phyloP scores from a whole-genome alignment of 1,140 invertebrate species.

The Diprion similis region DNA sequence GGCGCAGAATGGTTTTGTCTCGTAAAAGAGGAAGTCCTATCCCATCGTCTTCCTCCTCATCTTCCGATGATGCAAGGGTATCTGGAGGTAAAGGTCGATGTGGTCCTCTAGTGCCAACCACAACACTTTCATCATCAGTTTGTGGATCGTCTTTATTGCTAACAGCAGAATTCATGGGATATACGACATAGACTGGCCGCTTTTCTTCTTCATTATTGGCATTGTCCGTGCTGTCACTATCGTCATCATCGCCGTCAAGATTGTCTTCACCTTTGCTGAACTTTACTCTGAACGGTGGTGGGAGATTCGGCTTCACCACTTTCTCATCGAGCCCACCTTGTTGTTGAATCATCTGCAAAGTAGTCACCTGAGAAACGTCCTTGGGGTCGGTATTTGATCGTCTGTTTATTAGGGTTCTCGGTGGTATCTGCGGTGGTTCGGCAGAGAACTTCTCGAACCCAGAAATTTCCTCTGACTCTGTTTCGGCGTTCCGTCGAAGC shows the following conservation, averaged over 20 bases:
- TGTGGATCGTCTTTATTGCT: constrained; percentile 56
- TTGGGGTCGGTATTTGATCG: constrained; percentile 49
- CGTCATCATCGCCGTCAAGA: constrained; percentile 26
- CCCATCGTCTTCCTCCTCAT: constrained; percentile 39
- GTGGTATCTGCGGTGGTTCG: constrained; percentile 58
- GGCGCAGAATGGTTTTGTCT: constrained; percentile 57
- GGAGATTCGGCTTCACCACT: constrained; percentile 31
- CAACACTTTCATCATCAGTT: constrained; percentile 63
- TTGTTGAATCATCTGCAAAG: constrained; percentile 72
- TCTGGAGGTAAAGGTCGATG: constrained; percentile 65
- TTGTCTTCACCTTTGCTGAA: constrained; percentile 20
- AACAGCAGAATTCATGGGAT: constrained; percentile 64
- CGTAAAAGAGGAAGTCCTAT: constrained; percentile 20
- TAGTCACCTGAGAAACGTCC: constrained; percentile 49
- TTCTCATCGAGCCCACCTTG: constrained; percentile 41
- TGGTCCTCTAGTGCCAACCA: constrained; percentile 65
- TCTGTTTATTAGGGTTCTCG: constrained; percentile 52
- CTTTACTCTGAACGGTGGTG: constrained; percentile 28
- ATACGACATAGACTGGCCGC: constrained; percentile 68
- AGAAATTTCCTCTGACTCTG: constrained; percentile 24
- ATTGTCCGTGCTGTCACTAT: constrained; percentile 36
- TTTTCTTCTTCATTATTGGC: constrained; percentile 28
- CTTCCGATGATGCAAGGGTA: constrained; percentile 43
- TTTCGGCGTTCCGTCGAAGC: constrained; percentile 43
- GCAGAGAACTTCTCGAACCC: constrained; percentile 47